Base-by-base conservation (phyloP, 2,797 vertebrate species). In the Sternotherus odoratus region DNA sequence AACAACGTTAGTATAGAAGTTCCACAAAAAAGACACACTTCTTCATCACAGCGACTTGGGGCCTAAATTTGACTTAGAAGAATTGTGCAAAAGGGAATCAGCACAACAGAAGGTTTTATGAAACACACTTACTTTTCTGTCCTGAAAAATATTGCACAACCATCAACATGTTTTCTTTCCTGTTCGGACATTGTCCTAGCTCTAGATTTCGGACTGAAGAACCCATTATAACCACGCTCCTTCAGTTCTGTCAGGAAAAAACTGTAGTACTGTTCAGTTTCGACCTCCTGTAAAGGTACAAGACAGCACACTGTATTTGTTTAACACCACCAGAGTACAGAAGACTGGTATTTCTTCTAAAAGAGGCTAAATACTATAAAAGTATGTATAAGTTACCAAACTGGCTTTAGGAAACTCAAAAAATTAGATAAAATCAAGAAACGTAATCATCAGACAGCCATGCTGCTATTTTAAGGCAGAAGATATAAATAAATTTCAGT, bases 181-280 rank as follows among this genome's bases (percentile, higher is more conserved):
- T 98, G 99, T 98, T 99, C 99, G 0, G 99, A 99, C 99, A 99
- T 99, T 63, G 99, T 99, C 98, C 99, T 98, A 86, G 99, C 99
- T 98, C 99, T 99, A 92, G 99, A 99, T 97, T 99, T 99, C 90
- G 99, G 99, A 98, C 99, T 99, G 98, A 99, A 99, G 97, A 99
- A 99, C 90, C 99, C 99, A 87, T 99, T 99, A 39, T 99, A 99
- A 87, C 99, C 99, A 95, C 99, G 99, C 96, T 99, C 99, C 97
- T 99, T 99, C 96, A 99, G 93, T 97, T 99, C 99, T 77, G 99
- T 98, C 98, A 99, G 98, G 97, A 99, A 99, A 98, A 98, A 99
- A 97, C 95, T 99, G 97, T 99, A 99, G 98, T 99, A 99, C 98
- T 99, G 99, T 96, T 99, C 99, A 0, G 99, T 99, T 97, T 99